Evolutionary conservation across 2,113 vertebrate species (phyloP).

Genomic region (Lampris incognitus): DNA sequence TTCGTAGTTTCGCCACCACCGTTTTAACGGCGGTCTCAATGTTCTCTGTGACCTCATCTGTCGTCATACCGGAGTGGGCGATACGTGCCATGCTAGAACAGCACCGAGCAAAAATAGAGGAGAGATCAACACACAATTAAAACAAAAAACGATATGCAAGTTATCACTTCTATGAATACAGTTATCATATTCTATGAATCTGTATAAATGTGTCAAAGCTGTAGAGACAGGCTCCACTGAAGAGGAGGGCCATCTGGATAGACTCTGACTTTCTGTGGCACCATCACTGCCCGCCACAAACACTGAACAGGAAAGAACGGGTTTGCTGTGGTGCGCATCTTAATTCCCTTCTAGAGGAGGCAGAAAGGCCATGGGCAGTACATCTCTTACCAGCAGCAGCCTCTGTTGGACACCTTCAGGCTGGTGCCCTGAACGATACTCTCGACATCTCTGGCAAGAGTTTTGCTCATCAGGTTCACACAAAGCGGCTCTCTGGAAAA

Average conservation of each 20-base stretch:
- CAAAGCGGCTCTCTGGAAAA: conserved; percentile 82
- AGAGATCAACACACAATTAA: no score
- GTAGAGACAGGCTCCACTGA: conserved; percentile 75
- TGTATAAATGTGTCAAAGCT: conserved; percentile 70
- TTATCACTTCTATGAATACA: no score
- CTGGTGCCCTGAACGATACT: conserved; percentile 84
- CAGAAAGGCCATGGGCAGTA: not conserved
- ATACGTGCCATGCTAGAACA: conserved; percentile 83
- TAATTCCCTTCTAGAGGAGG: not conserved
- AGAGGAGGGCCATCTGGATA: conserved; percentile 75
- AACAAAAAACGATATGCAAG: no score
- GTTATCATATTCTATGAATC: no score
- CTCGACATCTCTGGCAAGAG: conserved; percentile 82
- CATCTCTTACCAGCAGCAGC: conserved; percentile 87
- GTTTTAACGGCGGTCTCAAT: conserved; percentile 76
- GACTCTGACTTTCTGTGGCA: conserved; percentile 74
- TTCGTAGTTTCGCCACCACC: conserved; percentile 77
- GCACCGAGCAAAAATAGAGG: no score
- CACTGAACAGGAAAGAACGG: conserved; percentile 48
- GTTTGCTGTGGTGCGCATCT: conserved; percentile 66
- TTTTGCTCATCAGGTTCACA: conserved; percentile 85
- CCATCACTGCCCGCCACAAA: conserved; percentile 54
- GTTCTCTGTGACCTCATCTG: conserved; percentile 84
- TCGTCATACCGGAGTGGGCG: conserved; percentile 85
- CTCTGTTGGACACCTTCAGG: conserved; percentile 85